phyloP scores from a whole-genome alignment of 1,140 invertebrate species.

The Maniola jurtina region DNA sequence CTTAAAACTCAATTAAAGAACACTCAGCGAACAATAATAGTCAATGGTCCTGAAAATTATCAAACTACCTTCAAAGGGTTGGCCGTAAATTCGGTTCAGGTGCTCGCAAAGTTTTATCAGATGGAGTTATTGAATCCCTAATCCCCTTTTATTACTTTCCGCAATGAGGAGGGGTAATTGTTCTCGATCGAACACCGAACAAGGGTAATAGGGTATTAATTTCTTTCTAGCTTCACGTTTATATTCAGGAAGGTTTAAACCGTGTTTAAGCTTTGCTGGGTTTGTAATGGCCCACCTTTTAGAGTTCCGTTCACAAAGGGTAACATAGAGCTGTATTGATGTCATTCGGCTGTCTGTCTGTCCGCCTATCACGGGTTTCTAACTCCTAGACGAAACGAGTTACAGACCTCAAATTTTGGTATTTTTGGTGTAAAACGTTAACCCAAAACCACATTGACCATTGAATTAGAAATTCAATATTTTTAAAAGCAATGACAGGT shows the following conservation, averaged over 20 bases:
- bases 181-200: slow-evolving; percentile 49
- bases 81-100: slow-evolving; percentile 63
- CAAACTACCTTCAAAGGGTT: slow-evolving; percentile 54
- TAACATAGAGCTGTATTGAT: too few relatives aligned
- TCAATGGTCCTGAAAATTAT: slow-evolving; percentile 49
- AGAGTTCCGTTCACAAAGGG: too few relatives aligned
- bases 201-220: slow-evolving; percentile 56
- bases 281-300: neutral
- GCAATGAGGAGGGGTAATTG: slow-evolving; percentile 58
- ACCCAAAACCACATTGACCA: too few relatives aligned
- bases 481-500: too few relatives aligned
- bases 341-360: too few relatives aligned
- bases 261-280: neutral
- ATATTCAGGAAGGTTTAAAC: neutral
- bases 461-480: too few relatives aligned
- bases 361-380: too few relatives aligned
- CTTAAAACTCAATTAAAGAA: slow-evolving; percentile 11
- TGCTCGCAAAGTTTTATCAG: slow-evolving; percentile 62
- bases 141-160: slow-evolving; percentile 68
- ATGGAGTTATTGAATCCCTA: slow-evolving; percentile 68
- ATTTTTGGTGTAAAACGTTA: too few relatives aligned
- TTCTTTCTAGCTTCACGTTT: slow-evolving; percentile 35
- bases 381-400: too few relatives aligned
- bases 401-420: too few relatives aligned
- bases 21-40: slow-evolving; percentile 39